phyloP scores from a whole-genome alignment of 2,888 invertebrate genomes.

The Carcina quercana region DNA sequence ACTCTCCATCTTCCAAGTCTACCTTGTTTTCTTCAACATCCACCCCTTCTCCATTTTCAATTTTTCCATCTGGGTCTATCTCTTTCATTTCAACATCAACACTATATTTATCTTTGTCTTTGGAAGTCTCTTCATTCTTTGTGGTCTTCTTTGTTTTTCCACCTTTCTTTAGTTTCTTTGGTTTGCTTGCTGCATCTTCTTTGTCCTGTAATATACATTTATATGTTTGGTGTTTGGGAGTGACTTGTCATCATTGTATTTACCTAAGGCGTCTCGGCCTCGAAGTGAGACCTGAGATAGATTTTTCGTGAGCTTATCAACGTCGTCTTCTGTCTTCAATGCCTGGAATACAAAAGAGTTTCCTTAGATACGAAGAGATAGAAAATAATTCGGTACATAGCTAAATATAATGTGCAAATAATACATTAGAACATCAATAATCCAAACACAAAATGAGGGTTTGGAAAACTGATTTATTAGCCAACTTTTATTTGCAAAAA shows the following conservation, averaged over 20 bases:
- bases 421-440: too few species aligned
- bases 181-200: slow-evolving; percentile 35
- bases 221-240: slow-evolving; percentile 54
- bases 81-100: slow-evolving; percentile 3
- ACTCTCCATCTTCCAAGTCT: slow-evolving; percentile 79
- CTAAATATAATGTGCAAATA: too few species aligned
- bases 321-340: slow-evolving; percentile 42
- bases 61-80: slow-evolving; percentile 9
- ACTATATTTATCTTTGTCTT: slow-evolving; percentile 13
- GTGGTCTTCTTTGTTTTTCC: slow-evolving; percentile 16
- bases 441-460: too few species aligned
- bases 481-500: too few species aligned
- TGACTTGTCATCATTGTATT: slow-evolving; percentile 49
- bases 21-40: slow-evolving; percentile 35
- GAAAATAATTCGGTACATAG: too few species aligned
- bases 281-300: slow-evolving; percentile 68
- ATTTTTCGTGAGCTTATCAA: slow-evolving; percentile 65
- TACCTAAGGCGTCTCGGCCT: slow-evolving; percentile 67
- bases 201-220: slow-evolving; percentile 64
- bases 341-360: slow-evolving; percentile 46
- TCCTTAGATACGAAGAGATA: too few species aligned
- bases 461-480: too few species aligned
- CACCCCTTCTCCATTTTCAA: slow-evolving; percentile 17
- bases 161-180: slow-evolving; percentile 28
- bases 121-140: slow-evolving; percentile 15